phyloP scores from a whole-genome alignment of 2,888 invertebrate genomes.

The Bellardia pandia region DNA sequence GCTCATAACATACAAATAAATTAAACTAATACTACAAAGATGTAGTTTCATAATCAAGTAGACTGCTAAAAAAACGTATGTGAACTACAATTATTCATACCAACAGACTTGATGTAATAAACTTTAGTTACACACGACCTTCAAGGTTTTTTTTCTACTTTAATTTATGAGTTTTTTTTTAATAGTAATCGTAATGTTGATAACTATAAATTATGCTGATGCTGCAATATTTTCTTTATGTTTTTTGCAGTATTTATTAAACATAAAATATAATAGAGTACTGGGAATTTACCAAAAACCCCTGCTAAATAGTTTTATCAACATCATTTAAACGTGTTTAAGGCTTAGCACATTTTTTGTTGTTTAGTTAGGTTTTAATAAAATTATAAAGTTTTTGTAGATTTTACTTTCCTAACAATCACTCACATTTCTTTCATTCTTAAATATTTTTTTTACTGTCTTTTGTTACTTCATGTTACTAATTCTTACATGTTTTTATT shows the following conservation, averaged over 20 bases:
- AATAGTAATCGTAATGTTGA: not conserved
- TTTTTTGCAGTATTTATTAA: not conserved
- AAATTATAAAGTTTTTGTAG: not conserved
- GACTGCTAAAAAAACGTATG: slow-evolving; percentile 2
- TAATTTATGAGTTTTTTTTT: not conserved
- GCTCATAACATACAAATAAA: not conserved
- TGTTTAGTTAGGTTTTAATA: not conserved
- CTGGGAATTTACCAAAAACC: not conserved
- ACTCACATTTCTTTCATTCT: not conserved
- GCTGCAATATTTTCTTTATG: slow-evolving; percentile 5
- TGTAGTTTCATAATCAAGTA: slow-evolving; percentile 22
- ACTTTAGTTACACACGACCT: slow-evolving; percentile 30
- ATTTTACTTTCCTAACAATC: not conserved
- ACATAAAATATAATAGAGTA: not conserved
- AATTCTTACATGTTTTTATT: not conserved
- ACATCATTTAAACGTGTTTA: not conserved
- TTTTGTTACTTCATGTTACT: too few relatives aligned
- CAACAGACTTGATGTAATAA: slow-evolving; percentile 19
- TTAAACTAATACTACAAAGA: not conserved
- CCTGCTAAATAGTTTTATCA: slow-evolving; percentile 37
- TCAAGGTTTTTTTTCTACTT: slow-evolving; percentile 38
- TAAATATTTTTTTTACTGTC: not conserved
- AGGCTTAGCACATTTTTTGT: not conserved
- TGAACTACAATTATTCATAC: slow-evolving; percentile 44
- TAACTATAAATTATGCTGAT: not conserved